Evolutionary conservation across 2,113 vertebrate genomes (phyloP), one percentile per base, ranked within the genome.

Genomic region (Glareola pratincola): DNA sequence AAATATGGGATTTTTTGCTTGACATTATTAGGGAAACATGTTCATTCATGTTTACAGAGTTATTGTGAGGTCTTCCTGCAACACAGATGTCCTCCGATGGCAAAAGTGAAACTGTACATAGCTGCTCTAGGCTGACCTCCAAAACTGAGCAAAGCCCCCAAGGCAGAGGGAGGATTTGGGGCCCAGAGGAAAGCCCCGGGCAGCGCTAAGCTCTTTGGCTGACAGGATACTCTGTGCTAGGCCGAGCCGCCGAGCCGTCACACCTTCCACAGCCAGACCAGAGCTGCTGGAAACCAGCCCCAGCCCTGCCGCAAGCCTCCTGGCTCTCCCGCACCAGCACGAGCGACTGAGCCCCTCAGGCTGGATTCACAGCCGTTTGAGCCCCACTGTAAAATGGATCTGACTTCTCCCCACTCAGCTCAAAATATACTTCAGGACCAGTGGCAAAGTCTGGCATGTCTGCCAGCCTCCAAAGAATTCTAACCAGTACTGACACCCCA

Each of bases 251-350:
- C 37, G 20, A 30, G 54, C 8, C 0, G 8, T 37, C 20, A 34
- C 10, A 10, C 4, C 3, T 50, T 63, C 68, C 67, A 67, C 63
- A 63, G 63, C 12, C 10, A 50, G n/a, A 45, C 15, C 45, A 74
- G 63, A 83, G 29, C 15, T 43, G 15, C 20, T 69, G 39, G 47
- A n/a, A 69, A 15, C 5, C 43, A 82, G n/a, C 18, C 12, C 16
- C 41, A 59, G 29, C 26, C 22, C n/a, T 47, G 29, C 43, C 4
- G 4, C 24, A 51, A 89, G 56, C 24, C 73, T 78, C 64, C 17
- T 18, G 37, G 47, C 37, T 14, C 47, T 63, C 23, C 37, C 0
- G 2, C 77, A 36, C 7, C 0, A 3, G 6, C 0, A 0, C 4
- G 2, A 30, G n/a, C 0, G 0, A n/a, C 43, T 24, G 54, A 62